Evolutionary conservation across 2,797 vertebrate genomes (phyloP).

Genomic region (Acomys russatus): DNA sequence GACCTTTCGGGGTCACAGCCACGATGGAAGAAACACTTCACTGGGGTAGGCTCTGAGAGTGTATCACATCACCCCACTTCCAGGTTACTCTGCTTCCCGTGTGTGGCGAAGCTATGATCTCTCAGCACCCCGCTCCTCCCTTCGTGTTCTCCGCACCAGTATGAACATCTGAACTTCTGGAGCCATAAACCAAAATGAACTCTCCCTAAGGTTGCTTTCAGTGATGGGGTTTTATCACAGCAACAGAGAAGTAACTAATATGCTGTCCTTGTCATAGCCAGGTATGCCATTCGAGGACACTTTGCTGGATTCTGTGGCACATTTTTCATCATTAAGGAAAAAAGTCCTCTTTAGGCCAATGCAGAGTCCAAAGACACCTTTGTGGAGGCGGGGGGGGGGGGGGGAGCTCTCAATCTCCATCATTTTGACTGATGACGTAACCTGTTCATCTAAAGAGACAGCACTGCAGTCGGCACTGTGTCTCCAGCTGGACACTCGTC

Average conservation of each 20-base stretch:
- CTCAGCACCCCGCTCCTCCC: background rate
- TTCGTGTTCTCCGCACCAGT: background rate
- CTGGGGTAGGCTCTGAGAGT: background rate
- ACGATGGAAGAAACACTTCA: background rate
- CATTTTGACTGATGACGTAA: background rate
- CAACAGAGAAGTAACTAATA: background rate
- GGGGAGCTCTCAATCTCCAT: too few relatives aligned
- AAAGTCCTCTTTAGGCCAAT: background rate
- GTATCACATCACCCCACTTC: background rate
- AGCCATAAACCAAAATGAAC: background rate
- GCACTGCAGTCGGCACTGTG: background rate
- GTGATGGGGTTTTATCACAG: background rate
- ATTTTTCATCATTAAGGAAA: conserved; percentile 51
- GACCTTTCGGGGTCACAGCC: background rate
- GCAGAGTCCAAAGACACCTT: background rate
- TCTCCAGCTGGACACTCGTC: background rate
- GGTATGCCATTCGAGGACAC: background rate
- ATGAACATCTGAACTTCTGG: background rate
- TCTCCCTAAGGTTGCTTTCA: background rate
- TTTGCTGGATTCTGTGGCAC: background rate
- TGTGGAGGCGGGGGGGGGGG: background rate
- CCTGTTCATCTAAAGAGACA: background rate
- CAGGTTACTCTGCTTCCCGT: background rate
- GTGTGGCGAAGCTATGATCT: background rate
- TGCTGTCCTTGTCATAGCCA: background rate